phyloP scores from a whole-genome alignment of 2,888 invertebrate genomes.

The Himalopsyche japonica region DNA sequence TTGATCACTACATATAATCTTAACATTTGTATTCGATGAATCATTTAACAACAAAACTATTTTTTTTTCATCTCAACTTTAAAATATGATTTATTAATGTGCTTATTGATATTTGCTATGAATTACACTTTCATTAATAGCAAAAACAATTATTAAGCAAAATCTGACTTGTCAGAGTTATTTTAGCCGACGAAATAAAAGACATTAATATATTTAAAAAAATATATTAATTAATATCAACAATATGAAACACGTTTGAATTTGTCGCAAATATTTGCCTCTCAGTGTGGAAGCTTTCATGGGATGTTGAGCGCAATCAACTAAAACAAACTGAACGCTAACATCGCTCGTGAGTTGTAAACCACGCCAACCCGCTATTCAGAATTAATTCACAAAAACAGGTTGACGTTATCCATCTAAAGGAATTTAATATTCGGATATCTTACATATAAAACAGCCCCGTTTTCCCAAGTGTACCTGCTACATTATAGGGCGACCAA shows the following conservation, averaged over 20 bases:
- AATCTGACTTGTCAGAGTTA: no score
- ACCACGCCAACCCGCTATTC: conserved; percentile 1
- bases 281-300: conserved; percentile 5
- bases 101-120: no score
- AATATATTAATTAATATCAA: not conserved
- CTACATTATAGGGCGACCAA: not conserved
- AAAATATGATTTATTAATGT: no score
- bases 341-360: not conserved
- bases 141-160: no score
- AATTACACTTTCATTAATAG: no score
- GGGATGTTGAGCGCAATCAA: conserved; percentile 11
- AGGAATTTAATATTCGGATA: not conserved
- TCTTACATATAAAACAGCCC: not conserved
- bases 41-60: no score
- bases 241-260: not conserved
- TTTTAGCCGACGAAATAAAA: no score
- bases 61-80: no score
- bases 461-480: not conserved
- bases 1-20: no score
- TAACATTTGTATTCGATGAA: no score
- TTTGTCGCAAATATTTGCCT: conserved; percentile 14
- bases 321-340: conserved; percentile 1
- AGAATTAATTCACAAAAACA: conserved; percentile 1
- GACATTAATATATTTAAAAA: not conserved
- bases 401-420: conserved; percentile 1